Evolutionary conservation across 2,797 vertebrate genomes (phyloP), one percentile per base, ranked within the genome.

Genomic region (Hemitrygon akajei): DNA sequence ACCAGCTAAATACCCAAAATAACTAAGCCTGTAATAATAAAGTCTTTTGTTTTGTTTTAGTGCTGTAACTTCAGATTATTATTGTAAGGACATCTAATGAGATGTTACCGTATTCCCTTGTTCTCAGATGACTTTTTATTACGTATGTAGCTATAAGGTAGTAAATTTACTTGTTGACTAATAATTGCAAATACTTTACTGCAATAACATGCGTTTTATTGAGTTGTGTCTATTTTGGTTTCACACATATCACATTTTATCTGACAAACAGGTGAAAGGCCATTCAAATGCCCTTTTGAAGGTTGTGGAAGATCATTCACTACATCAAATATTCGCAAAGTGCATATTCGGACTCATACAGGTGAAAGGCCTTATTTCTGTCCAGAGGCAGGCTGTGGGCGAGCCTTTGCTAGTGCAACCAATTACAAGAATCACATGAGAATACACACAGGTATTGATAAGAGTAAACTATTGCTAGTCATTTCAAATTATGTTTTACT

Each of bases 381-480:
- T 96, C 98, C 99, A 16, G 99, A 99, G 95, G 98, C 99, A 75
- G 99, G 97, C 96, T 99, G 99, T 94, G 99, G 99, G 37, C 97
- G 99, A 94, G 98, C 98, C 40, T 99, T 99, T 94, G 99, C 99
- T 95, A 99, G 99, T 93, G 99, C 99, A 95, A 99, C 99, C 89
- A 99, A 99, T 96, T 99, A 99, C 95, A 99, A 99, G 96, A 99
- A 99, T 96, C 99, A 99, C 25, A 98, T 99, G 97, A 98, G 99
- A 95, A 99, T 99, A 96, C 99, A 99, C 95, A 99, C 99, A 94
- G 99, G 99, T 98, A 96, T 47, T n/a, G 3, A 81, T 94, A 30
- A 25, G 93, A 94, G 14, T 71, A 66, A 93, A 84, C 30, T 94
- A 34, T 37, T 22, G 81, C 80, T 91, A 22, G 71, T 63, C 0